Conservation (phyloP, 2,888 invertebrate genomes). For the Lutraria lutraria region DNA sequence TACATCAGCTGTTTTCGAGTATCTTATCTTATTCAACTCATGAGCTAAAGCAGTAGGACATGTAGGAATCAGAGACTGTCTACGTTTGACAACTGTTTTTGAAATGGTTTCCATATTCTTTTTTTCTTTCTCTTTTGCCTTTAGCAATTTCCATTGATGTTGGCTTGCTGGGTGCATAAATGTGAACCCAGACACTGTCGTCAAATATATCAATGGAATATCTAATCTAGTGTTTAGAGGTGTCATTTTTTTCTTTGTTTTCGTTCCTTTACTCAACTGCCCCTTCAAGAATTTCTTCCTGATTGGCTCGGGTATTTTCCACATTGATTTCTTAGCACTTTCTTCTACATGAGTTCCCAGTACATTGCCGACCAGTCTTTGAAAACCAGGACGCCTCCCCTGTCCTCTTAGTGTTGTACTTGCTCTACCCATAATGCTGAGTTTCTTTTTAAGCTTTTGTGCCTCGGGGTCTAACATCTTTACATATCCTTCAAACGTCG, state of each 20-base stretch:
- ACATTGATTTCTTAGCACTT: not conserved
- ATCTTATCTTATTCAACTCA: slow-evolving; percentile 16
- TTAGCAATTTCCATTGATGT: slow-evolving; percentile 29
- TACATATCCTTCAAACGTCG: slow-evolving; percentile 65
- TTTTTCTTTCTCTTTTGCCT: slow-evolving; percentile 22
- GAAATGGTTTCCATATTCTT: not conserved
- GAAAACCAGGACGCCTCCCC: not conserved
- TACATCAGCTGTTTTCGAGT: not conserved
- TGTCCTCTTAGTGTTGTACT: not conserved
- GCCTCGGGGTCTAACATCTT: slow-evolving; percentile 61
- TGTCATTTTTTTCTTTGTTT: slow-evolving; percentile 25
- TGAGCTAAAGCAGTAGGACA: slow-evolving; percentile 15
- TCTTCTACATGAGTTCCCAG: not conserved
- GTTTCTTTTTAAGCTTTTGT: slow-evolving; percentile 9
- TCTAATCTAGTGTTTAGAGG: not conserved
- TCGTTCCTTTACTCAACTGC: slow-evolving; percentile 24
- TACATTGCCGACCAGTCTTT: slow-evolving; percentile 14
- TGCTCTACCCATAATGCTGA: not conserved
- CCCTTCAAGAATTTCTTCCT: slow-evolving; percentile 34
- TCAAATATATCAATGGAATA: slow-evolving; percentile 59
- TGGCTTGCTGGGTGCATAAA: slow-evolving; percentile 59
- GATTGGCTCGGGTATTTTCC: not conserved
- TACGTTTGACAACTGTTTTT: not conserved
- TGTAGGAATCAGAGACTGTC: slow-evolving; percentile 28
- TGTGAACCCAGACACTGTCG: slow-evolving; percentile 49